Evolutionary conservation across 1,140 invertebrate species (phyloP).

Genomic region (Aculops lycopersici): DNA sequence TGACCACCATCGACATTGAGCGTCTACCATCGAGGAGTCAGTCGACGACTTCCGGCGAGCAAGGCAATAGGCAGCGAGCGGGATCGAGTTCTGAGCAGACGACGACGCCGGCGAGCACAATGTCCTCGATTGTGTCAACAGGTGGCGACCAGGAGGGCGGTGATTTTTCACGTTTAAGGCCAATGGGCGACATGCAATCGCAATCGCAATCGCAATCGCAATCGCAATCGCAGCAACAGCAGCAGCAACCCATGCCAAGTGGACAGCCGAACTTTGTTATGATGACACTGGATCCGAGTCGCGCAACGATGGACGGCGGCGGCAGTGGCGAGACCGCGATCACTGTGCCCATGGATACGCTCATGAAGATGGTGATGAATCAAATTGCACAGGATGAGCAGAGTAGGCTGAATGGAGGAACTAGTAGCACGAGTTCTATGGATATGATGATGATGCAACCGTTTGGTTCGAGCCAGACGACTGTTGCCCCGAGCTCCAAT

Average conservation of each 20-base stretch:
- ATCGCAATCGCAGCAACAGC: background rate
- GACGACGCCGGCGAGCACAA: background rate
- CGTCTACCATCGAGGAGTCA: too few species aligned
- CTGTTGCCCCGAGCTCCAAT: too few species aligned
- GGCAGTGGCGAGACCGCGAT: background rate
- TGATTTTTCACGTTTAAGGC: background rate
- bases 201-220: background rate
- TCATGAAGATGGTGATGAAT: background rate
- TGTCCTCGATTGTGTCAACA: background rate
- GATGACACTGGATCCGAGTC: too few species aligned
- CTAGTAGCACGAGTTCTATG: background rate
- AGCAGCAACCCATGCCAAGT: background rate
- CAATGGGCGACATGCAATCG: background rate
- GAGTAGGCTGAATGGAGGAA: background rate
- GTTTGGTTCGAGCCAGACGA: too few species aligned
- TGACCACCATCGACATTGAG: background rate
- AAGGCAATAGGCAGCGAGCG: background rate
- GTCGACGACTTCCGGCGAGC: too few species aligned
- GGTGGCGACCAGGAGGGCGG: background rate
- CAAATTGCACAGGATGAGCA: background rate
- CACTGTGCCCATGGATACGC: background rate
- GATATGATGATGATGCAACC: too few species aligned
- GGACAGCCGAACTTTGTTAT: too few species aligned
- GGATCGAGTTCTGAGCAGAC: background rate
- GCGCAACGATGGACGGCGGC: background rate